Base-by-base conservation (phyloP, 2,888 invertebrate genomes). In the Drosophila neotestacea region DNA sequence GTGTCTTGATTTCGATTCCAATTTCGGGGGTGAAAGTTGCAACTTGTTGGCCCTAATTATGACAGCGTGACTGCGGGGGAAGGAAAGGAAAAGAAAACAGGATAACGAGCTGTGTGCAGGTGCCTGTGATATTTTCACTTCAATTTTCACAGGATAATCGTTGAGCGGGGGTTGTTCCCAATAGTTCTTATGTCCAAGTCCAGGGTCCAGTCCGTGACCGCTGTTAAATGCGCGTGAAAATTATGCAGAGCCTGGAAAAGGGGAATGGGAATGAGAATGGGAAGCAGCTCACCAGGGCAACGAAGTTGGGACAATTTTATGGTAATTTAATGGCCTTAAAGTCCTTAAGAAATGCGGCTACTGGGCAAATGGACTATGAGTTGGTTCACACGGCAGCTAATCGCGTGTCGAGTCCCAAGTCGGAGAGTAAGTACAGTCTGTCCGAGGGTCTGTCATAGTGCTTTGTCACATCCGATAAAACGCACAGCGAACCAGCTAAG, bases 171-270 rank as follows among this genome's bases (percentile, higher is more conserved):
- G 69, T 74, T 72, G 67, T 47, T 58, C 0, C 27, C 42, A 44
- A 39, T 38, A 22, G 28, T 11, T 13, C 4, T 30, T 0, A n/a
- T 34, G 47, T 41, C 22, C 34, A 59, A 39, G 47, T 41, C 22
- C 34, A 59, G 52, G 10, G 38, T 34, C 34, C 42, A 47, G 44
- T 22, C 44, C 55, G 72, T 68, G 72, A 70, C 51, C 70, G 59
- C 51, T 32, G 50, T 56, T 70, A 73, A 76, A 75, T 70, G 64
- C 74, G 80, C 85, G 85, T 85, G 88, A 82, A 85, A 84, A 67
- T 85, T 85, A 83, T 88, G 77, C 84, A 75, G 60, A 54, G 64
- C 44, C 65, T 73, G 69, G 77, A 41, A 56, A 70, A 32, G 42
- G 42, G 36, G 16, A 16, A 6, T 32, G 32, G 47, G 34, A 5